phyloP scores from a whole-genome alignment of 1,140 invertebrate species.

The Neodiprion fabricii region DNA sequence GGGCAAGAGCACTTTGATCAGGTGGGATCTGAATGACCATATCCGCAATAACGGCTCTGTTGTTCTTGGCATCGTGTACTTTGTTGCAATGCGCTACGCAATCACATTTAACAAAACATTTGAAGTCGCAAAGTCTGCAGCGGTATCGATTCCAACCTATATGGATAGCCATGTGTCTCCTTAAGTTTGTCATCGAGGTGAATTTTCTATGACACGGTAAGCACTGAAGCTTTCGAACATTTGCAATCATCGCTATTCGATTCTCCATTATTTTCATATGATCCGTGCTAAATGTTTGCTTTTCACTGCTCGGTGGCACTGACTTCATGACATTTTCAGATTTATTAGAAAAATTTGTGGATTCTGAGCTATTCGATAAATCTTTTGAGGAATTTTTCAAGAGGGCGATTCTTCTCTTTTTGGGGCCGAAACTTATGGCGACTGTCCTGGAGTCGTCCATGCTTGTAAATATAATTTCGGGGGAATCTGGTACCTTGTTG shows the following conservation, averaged over 20 bases:
- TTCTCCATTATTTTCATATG: conserved; percentile 26
- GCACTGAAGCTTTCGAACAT: conserved; percentile 46
- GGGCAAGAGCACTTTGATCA: conserved; percentile 9
- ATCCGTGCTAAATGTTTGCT: conserved; percentile 10
- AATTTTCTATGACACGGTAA: conserved; percentile 51
- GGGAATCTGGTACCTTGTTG: conserved; percentile 17
- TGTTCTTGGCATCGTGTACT: conserved; percentile 47
- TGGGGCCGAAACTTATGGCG: conserved; percentile 17
- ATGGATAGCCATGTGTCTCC: conserved; percentile 57
- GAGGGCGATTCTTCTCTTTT: conserved; percentile 22
- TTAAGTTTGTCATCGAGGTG: conserved; percentile 42
- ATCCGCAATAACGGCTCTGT: conserved; percentile 34
- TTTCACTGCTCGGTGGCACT: background rate
- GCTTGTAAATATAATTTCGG: conserved; percentile 35
- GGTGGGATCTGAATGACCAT: conserved; percentile 46
- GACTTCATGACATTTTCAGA: too few relatives aligned
- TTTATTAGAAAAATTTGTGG: background rate
- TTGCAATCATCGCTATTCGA: conserved; percentile 35
- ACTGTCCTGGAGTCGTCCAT: conserved; percentile 18
- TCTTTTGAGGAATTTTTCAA: background rate
- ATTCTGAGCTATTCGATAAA: background rate
- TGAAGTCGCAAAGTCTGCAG: conserved; percentile 55
- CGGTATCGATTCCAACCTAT: conserved; percentile 57
- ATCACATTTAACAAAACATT: conserved; percentile 50
- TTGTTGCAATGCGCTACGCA: conserved; percentile 51